Conservation (phyloP, 2,113 vertebrate genomes). For the Limanda limanda region DNA sequence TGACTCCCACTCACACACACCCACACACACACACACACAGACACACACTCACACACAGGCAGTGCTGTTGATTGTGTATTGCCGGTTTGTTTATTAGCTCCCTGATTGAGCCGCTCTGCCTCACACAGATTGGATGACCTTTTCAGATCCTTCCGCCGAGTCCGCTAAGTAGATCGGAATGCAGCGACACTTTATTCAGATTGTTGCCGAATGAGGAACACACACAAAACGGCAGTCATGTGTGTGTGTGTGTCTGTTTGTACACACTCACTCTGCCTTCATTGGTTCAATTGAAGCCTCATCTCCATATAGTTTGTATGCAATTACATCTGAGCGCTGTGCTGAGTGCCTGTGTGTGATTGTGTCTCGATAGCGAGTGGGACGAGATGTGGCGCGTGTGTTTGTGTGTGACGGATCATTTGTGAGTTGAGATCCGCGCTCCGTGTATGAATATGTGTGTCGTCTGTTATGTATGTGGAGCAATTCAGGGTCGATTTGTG, state of each 20-base stretch:
- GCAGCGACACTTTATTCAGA: constrained; percentile 75
- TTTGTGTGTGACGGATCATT: constrained; percentile 36
- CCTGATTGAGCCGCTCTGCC: constrained; percentile 74
- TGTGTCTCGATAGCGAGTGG: constrained; percentile 62
- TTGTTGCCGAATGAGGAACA: constrained; percentile 72
- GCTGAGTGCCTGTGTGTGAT: constrained; percentile 72
- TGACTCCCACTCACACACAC: constrained; percentile 2
- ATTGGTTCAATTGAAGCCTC: constrained; percentile 76
- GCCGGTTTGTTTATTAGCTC: constrained; percentile 74
- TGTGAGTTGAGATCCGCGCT: constrained; percentile 27
- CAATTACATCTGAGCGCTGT: constrained; percentile 72
- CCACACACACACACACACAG: constrained; percentile 5
- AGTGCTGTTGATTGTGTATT: constrained; percentile 75
- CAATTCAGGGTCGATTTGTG: constrained; percentile 31
- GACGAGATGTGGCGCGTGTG: constrained; percentile 29
- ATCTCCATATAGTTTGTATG: constrained; percentile 80
- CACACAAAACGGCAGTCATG: constrained; percentile 41
- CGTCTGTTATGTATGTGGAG: constrained; percentile 12
- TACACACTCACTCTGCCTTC: constrained; percentile 57
- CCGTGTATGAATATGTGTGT: constrained; percentile 21
- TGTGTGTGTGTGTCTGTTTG: constrained; percentile 48
- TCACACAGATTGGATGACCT: constrained; percentile 83
- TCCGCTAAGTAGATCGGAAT: constrained; percentile 78
- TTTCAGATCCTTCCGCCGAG: constrained; percentile 75
- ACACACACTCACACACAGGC: constrained; percentile 9